Base-by-base conservation (phyloP, 2,797 vertebrate genomes). In the Mycteria americana region DNA sequence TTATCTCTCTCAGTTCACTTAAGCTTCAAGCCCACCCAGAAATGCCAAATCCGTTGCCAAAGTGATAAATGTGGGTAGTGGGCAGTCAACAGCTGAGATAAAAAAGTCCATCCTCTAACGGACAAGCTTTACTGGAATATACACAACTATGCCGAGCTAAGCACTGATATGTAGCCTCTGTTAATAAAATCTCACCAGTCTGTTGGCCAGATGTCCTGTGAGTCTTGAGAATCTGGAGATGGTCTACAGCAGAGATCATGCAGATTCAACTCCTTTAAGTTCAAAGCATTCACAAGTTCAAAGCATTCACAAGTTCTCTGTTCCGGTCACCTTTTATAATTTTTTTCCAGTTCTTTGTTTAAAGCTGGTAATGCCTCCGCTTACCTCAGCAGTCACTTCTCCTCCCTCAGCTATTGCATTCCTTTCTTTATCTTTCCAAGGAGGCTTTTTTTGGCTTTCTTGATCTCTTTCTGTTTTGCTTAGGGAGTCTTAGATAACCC, bases 221-320 rank as follows among this genome's bases (percentile, higher is more conserved):
- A 94, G 56, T 67, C 78, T 78, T 64, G 56, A 78, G 72, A 74
- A 81, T 88, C 56, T 88, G 87, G 81, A 91, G 87, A 92, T 43
- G 82, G 75, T 89, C 95, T 95, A 92, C 85, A 92, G 96, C 92
- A 94, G 68, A 96, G 91, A 92, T 96, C 87, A 85, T 72, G 95
- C 30, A 88, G 93, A 92, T 75, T 80, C 89, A 85, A 78, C 68
- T 93, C 78, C 82, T 75, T 65, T 83, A 94, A 97, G 95, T 96
- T 96, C 95, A 97, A 97, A 97, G 94, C 78, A 78, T 72, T 85
- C 86, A 92, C 63, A 92, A 96, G 92, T 96, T 97, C 96, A 97
- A 95, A 97, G 96, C 78, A 69, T 85, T 72, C 72, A 48, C 60
- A 92, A 91, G 53, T 92, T 90, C 89, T 95, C 91, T 92, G 68